These are phyloP conservation scores for Perizoma affinitatum DNA, from an alignment of 2,888 invertebrate species.

Conservation along the genomic window DNA sequence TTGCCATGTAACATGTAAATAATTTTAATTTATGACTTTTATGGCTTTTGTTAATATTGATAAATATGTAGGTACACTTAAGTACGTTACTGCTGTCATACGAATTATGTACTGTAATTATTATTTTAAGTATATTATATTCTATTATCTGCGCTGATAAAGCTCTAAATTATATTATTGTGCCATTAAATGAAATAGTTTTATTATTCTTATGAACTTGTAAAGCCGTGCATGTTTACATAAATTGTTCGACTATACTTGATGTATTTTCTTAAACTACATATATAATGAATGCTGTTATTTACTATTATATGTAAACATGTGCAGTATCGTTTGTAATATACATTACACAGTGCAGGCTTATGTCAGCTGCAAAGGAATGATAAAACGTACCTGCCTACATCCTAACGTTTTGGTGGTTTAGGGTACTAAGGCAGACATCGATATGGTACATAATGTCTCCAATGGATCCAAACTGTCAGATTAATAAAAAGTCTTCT, in stretches of 20 bases:
- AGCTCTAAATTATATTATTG: conserved; percentile 59
- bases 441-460: too few species aligned
- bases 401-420: too few species aligned
- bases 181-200: conserved; percentile 64
- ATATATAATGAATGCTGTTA: conserved; percentile 20
- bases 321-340: conserved; percentile 14
- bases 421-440: too few species aligned
- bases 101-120: too few species aligned
- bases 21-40: conserved; percentile 50
- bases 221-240: conserved; percentile 27
- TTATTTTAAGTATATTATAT: conserved; percentile 40
- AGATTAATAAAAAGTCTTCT: too few species aligned
- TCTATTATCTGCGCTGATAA: conserved; percentile 42
- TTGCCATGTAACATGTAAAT: conserved; percentile 78
- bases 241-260: background rate
- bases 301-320: conserved; percentile 31
- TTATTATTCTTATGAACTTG: conserved; percentile 22
- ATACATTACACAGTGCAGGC: too few species aligned
- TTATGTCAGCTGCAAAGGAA: too few species aligned
- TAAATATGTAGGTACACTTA: conserved; percentile 3
- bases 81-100: too few species aligned
- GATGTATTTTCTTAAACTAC: background rate
- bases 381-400: too few species aligned
- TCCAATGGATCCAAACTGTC: too few species aligned
- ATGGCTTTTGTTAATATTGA: conserved; percentile 43